A percentile compares a stretch with the other conserved stretches of the same genome.
Conservation (phyloP, 2,888 invertebrate species). For the Altica lythri region DNA sequence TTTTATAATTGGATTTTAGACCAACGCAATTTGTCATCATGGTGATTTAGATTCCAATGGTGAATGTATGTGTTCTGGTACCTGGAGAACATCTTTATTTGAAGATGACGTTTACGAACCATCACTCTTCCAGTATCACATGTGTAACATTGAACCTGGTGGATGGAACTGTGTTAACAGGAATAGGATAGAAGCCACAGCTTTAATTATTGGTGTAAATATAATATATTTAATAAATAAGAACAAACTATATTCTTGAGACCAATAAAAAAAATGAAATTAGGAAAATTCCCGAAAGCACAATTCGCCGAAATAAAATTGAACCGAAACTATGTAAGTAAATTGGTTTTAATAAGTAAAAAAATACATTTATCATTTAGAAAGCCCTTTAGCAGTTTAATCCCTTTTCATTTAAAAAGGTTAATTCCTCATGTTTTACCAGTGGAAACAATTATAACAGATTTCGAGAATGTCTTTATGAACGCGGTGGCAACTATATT, state of each 20-base stretch:
- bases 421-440: no score
- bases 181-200: conserved; percentile 48
- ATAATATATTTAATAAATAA: conserved; percentile 28
- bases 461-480: no score
- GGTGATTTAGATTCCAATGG: conserved; percentile 51
- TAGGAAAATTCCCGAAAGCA: no score
- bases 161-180: conserved; percentile 51
- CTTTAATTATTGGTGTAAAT: conserved; percentile 49
- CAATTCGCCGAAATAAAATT: no score
- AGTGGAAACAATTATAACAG: no score
- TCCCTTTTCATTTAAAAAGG: no score
- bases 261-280: no score
- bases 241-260: background rate
- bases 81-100: conserved; percentile 54
- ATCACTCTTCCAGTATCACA: conserved; percentile 53
- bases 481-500: no score
- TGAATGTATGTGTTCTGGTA: conserved; percentile 53
- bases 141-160: conserved; percentile 56
- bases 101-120: conserved; percentile 51
- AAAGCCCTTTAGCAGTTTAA: no score
- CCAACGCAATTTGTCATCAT: conserved; percentile 54
- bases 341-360: no score
- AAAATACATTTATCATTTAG: no score
- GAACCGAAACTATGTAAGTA: no score
- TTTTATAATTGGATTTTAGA: conserved; percentile 39